These are phyloP conservation scores for Nysson spinosus DNA, from an alignment of 2,888 invertebrate species.

Conservation along the genomic window DNA sequence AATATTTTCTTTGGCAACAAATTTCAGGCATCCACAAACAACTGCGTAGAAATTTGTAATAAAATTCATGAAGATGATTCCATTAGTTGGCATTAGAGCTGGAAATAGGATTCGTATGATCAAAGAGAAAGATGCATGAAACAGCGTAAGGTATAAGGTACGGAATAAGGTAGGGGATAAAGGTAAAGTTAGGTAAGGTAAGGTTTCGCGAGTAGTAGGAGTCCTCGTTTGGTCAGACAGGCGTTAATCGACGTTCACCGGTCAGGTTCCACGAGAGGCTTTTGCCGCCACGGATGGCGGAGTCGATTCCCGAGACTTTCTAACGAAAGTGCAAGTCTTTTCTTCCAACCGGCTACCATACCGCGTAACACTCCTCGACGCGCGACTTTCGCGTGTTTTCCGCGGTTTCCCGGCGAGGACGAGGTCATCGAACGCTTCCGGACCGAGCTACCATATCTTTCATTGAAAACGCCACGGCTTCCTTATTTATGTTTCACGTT, in stretches of 20 bases:
- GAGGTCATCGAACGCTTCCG: slow-evolving; percentile 57
- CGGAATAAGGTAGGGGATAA: too few relatives aligned
- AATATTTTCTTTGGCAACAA: too few relatives aligned
- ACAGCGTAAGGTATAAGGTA: too few relatives aligned
- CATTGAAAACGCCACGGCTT: slow-evolving; percentile 1
- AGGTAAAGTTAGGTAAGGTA: too few relatives aligned
- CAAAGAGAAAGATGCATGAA: too few relatives aligned
- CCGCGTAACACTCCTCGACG: slow-evolving; percentile 63
- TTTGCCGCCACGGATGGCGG: slow-evolving; percentile 68
- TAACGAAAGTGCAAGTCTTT: slow-evolving; percentile 76
- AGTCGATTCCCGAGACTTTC: slow-evolving; percentile 73
- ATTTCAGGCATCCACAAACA: too few relatives aligned
- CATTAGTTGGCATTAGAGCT: too few relatives aligned
- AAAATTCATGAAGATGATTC: too few relatives aligned
- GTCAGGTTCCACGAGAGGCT: slow-evolving; percentile 34
- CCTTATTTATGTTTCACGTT: neutral
- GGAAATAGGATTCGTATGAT: too few relatives aligned
- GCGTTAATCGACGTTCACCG: slow-evolving; percentile 42
- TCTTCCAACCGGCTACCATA: slow-evolving; percentile 62
- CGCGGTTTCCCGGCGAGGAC: slow-evolving; percentile 65
- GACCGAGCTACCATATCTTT: slow-evolving; percentile 31
- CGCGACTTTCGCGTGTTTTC: slow-evolving; percentile 69
- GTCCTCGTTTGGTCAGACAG: slow-evolving; percentile 61
- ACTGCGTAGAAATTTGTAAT: too few relatives aligned
- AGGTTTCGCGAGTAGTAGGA: slow-evolving; percentile 52